These are phyloP conservation scores for Dryobotodes eremita DNA, from an alignment of 2,888 invertebrate genomes.

Conservation along the genomic window DNA sequence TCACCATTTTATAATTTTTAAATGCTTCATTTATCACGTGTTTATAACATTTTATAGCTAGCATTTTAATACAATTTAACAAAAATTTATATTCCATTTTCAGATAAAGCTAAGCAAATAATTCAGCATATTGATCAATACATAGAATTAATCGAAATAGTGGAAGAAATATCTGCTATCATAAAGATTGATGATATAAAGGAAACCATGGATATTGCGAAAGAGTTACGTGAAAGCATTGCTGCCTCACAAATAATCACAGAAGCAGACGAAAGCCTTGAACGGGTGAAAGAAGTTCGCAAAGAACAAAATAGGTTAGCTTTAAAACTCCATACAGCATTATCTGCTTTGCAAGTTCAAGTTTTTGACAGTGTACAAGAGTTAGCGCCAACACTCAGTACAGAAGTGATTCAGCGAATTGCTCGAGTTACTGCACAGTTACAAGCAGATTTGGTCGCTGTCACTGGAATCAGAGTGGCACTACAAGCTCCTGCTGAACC, in stretches of 20 bases:
- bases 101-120: slow-evolving; percentile 76
- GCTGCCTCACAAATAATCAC: slow-evolving; percentile 55
- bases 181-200: slow-evolving; percentile 78
- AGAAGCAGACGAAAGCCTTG: slow-evolving; percentile 50
- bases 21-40: slow-evolving; percentile 14
- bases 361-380: slow-evolving; percentile 76
- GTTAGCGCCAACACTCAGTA: slow-evolving; percentile 68
- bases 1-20: neutral
- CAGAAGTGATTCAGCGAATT: slow-evolving; percentile 74
- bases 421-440: slow-evolving; percentile 76
- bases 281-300: slow-evolving; percentile 46
- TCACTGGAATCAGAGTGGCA: slow-evolving; percentile 71
- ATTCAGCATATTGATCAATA: slow-evolving; percentile 81
- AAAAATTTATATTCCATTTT: slow-evolving; percentile 61
- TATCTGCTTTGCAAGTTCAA: slow-evolving; percentile 77
- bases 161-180: slow-evolving; percentile 81
- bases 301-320: slow-evolving; percentile 73
- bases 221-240: slow-evolving; percentile 77
- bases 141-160: slow-evolving; percentile 81
- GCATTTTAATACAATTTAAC: neutral
- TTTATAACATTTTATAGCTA: neutral
- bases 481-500: slow-evolving; percentile 68
- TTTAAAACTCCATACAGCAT: slow-evolving; percentile 75
- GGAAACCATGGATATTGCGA: slow-evolving; percentile 77
- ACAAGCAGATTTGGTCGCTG: slow-evolving; percentile 77